phyloP scores from a whole-genome alignment of 2,797 vertebrate genomes.

The Crocodylus rhombifer region DNA sequence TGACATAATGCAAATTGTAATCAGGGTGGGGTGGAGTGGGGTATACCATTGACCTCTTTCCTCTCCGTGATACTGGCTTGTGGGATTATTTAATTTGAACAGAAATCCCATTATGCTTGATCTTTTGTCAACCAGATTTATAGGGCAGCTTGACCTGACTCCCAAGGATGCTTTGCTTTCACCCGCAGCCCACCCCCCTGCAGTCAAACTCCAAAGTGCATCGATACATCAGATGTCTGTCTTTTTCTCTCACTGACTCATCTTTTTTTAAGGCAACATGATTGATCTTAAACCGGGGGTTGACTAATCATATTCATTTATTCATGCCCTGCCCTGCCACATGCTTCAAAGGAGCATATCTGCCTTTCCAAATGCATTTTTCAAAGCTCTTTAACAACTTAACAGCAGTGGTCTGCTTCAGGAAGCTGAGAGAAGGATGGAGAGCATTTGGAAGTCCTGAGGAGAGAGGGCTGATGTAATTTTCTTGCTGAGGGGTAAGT shows the following conservation, averaged over 20 bases:
- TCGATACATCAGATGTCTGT: neutral
- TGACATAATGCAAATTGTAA: neutral
- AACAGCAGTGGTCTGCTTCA: conserved; percentile 1
- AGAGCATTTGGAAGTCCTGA: conserved; percentile 3
- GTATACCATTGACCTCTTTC: neutral
- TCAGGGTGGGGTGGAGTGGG: neutral
- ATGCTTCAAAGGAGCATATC: conserved; percentile 19
- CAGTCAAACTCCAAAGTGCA: conserved; percentile 33
- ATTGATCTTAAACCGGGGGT: conserved; percentile 50
- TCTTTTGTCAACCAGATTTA: conserved; percentile 47
- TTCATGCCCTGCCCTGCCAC: conserved; percentile 34
- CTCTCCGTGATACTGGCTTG: neutral
- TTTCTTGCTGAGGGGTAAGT: conserved; percentile 44
- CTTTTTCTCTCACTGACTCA: neutral
- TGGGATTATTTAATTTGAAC: neutral
- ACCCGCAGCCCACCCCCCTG: neutral
- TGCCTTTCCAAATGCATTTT: conserved; percentile 52
- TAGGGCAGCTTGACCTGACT: conserved; percentile 21
- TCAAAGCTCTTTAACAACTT: conserved; percentile 53
- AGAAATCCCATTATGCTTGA: conserved; percentile 28
- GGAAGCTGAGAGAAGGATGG: neutral
- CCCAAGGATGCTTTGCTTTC: conserved; percentile 32
- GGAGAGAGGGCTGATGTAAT: conserved; percentile 5
- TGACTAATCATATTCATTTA: conserved; percentile 64
- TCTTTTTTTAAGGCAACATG: conserved; percentile 42